phyloP scores from a whole-genome alignment of 2,797 vertebrate genomes.

The Cottoperca gobio region DNA sequence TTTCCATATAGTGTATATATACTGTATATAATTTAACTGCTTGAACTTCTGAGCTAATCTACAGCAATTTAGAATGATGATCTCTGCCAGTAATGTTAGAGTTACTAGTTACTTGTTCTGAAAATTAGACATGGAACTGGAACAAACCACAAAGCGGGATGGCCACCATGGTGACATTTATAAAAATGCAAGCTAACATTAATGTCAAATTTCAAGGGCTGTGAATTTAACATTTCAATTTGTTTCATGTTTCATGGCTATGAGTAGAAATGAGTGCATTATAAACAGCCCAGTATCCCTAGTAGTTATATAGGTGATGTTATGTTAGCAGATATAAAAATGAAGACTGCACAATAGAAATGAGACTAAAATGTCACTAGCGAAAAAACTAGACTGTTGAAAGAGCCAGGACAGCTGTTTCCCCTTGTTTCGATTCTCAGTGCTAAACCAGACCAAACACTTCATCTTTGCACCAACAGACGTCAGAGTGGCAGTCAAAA shows the following conservation, averaged over 20 bases:
- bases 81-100: background rate
- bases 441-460: background rate
- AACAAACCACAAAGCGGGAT: background rate
- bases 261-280: no score
- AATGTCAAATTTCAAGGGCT: background rate
- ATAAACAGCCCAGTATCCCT: no score
- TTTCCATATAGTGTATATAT: no score
- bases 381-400: no score
- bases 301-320: no score
- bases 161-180: background rate
- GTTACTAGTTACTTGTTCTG: background rate
- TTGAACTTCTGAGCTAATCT: background rate
- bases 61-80: fast-evolving
- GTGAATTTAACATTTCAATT: no score
- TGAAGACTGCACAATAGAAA: no score
- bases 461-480: background rate
- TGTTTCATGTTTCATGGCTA: no score
- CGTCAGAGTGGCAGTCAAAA: no score
- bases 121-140: background rate
- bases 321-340: no score
- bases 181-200: background rate
- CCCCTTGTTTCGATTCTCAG: fast-evolving
- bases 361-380: no score
- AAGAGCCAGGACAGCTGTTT: no score
- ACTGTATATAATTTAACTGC: background rate